phyloP scores from a whole-genome alignment of 2,797 vertebrate species.

The Oreochromis mossambicus region DNA sequence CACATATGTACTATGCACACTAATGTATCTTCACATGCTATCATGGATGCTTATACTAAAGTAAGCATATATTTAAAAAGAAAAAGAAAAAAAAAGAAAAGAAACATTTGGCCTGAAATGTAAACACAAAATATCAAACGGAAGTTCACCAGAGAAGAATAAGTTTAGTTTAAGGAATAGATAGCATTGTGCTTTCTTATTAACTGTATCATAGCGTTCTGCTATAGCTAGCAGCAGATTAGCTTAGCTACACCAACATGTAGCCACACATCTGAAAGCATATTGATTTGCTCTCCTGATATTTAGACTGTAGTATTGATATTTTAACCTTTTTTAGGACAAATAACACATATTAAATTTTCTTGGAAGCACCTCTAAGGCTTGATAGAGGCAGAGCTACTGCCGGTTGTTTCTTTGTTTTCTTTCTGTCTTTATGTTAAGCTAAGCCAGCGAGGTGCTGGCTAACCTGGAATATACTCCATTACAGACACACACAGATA shows the following conservation, averaged over 20 bases:
- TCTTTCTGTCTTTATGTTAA: not conserved
- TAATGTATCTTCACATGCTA: not conserved
- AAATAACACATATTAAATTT: not conserved
- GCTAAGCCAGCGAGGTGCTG: not conserved
- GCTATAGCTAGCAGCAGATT: not conserved
- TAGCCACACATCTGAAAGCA: too few relatives aligned
- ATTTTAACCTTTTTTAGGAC: not conserved
- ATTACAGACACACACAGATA: not conserved
- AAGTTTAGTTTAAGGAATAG: not conserved
- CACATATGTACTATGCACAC: not conserved
- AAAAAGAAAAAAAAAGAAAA: rapidly evolving
- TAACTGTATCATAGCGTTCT: not conserved
- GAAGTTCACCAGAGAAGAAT: not conserved
- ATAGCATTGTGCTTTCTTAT: not conserved
- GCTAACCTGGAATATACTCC: not conserved
- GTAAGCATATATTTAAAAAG: not conserved
- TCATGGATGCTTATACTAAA: not conserved
- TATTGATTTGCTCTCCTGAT: too few relatives aligned
- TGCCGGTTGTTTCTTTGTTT: not conserved
- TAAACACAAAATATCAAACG: not conserved
- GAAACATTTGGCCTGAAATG: not conserved
- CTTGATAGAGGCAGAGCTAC: not conserved
- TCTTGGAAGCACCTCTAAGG: not conserved
- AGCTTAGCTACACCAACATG: not conserved
- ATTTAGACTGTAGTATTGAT: too few relatives aligned